phyloP scores from a whole-genome alignment of 2,113 vertebrate species.

The Pogona vitticeps region DNA sequence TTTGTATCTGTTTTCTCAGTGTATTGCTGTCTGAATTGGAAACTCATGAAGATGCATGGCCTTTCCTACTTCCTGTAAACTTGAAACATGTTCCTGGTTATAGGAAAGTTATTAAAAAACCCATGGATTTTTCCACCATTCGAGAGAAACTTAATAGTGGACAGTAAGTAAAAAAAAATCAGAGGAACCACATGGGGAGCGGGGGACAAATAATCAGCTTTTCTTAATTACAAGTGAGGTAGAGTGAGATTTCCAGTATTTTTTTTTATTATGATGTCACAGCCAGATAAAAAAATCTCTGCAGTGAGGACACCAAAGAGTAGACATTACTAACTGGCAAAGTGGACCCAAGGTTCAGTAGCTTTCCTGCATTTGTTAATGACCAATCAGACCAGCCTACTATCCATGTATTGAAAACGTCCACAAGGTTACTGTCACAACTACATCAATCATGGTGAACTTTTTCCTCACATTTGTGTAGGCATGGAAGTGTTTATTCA shows the following conservation, averaged over 20 bases:
- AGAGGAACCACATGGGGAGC: background rate
- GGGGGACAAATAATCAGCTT: background rate
- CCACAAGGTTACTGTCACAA: background rate
- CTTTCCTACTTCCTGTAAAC: constrained; percentile 97
- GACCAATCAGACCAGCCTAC: background rate
- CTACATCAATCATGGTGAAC: background rate
- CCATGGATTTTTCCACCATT: constrained; percentile 99
- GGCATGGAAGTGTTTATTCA: background rate
- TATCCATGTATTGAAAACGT: background rate
- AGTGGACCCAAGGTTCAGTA: background rate
- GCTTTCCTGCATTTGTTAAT: background rate
- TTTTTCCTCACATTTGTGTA: background rate
- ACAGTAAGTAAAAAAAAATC: constrained; percentile 85
- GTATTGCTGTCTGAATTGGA: constrained; percentile 95
- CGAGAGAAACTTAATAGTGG: constrained; percentile 93
- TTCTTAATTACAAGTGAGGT: background rate
- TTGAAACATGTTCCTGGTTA: constrained; percentile 97
- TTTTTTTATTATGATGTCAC: background rate
- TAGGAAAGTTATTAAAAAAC: constrained; percentile 98
- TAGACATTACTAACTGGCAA: too few relatives aligned
- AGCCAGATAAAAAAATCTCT: background rate
- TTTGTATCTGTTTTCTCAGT: constrained; percentile 72
- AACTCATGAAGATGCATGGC: constrained; percentile 97
- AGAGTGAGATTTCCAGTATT: background rate
- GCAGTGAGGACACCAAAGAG: background rate